These are phyloP conservation scores for Phengaris arion DNA, from an alignment of 2,888 invertebrate genomes.

Conservation along the genomic window DNA sequence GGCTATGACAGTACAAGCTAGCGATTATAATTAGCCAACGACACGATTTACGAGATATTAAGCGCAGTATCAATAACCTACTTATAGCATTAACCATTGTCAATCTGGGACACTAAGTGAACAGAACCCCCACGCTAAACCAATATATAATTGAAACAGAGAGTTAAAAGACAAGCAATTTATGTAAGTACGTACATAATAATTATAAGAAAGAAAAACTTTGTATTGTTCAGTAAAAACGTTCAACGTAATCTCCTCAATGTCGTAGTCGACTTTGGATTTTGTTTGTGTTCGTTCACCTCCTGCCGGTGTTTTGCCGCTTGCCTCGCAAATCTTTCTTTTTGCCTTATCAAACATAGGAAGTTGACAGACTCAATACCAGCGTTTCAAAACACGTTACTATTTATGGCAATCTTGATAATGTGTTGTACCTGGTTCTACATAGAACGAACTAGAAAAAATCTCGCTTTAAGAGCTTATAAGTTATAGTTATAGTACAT, in stretches of 20 bases:
- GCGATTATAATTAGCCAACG: too few relatives aligned
- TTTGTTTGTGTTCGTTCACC: constrained; percentile 8
- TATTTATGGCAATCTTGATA: constrained; percentile 5
- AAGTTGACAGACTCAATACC: constrained; percentile 23
- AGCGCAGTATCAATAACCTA: too few relatives aligned
- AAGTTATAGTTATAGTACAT: too few relatives aligned
- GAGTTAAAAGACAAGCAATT: too few relatives aligned
- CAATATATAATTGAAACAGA: too few relatives aligned
- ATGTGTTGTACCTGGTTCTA: constrained; percentile 10
- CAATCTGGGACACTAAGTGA: too few relatives aligned
- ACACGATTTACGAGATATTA: too few relatives aligned
- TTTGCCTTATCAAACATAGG: constrained; percentile 22
- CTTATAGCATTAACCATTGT: too few relatives aligned
- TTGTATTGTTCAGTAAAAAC: background rate
- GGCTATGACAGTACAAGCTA: too few relatives aligned
- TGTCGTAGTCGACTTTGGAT: constrained; percentile 1
- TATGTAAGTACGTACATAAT: too few relatives aligned
- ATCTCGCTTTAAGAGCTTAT: background rate
- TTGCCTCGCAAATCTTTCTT: constrained; percentile 24
- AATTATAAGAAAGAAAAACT: too few relatives aligned
- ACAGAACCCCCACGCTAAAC: too few relatives aligned
- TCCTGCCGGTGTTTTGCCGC: background rate
- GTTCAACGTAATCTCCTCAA: background rate
- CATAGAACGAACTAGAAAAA: background rate
- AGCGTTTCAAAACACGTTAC: constrained; percentile 22